phyloP scores from a whole-genome alignment of 1,140 invertebrate genomes.

The Glossosoma conforme region DNA sequence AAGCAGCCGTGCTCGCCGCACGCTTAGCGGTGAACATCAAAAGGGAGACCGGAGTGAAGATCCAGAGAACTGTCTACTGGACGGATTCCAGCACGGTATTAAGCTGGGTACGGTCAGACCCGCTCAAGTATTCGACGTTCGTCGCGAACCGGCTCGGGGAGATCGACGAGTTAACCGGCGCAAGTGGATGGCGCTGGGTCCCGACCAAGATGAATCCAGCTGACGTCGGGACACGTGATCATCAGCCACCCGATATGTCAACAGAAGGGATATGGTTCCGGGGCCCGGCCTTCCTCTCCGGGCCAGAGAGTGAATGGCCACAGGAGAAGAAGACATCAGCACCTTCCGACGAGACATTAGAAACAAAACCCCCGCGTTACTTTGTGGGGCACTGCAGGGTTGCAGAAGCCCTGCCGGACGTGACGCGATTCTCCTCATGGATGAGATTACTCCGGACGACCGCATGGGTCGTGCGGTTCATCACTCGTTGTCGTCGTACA shows the following conservation, averaged over 20 bases:
- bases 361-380: no score
- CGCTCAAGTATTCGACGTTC: conserved; percentile 34
- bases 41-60: conserved; percentile 9
- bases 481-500: not conserved
- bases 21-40: conserved; percentile 13
- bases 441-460: not conserved
- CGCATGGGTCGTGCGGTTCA: not conserved
- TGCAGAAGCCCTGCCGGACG: no score
- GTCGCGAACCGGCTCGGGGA: conserved; percentile 37
- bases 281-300: no score
- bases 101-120: conserved; percentile 33
- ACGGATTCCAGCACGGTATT: conserved; percentile 36
- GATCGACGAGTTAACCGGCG: conserved; percentile 35
- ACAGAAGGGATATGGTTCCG: no score
- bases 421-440: not conserved
- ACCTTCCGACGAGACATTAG: no score
- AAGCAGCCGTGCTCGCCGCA: conserved; percentile 26
- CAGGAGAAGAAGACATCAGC: no score
- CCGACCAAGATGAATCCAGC: conserved; percentile 29
- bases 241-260: no score
- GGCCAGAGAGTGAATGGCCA: no score
- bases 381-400: no score
- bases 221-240: no score
- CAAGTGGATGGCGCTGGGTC: conserved; percentile 31
- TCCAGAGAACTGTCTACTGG: conserved; percentile 31